Conservation (phyloP, 2,888 invertebrate species). For the Allolobophora icterica region DNA sequence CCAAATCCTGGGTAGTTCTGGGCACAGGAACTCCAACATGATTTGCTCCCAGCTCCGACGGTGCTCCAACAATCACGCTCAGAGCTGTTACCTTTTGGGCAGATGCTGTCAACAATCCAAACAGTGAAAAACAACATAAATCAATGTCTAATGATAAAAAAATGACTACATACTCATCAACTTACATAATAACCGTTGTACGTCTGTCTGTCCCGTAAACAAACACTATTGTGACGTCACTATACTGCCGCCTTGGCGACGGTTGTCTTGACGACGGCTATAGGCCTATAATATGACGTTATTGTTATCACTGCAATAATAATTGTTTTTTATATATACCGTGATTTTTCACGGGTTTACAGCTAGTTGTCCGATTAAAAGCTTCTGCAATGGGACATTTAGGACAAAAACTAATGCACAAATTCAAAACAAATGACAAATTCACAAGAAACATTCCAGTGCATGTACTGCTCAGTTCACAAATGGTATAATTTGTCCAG, state of each 20-base stretch:
- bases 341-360: too few relatives aligned
- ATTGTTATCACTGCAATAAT: too few relatives aligned
- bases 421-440: background rate
- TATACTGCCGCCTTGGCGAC: too few relatives aligned
- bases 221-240: too few relatives aligned
- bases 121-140: background rate
- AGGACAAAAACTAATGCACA: too few relatives aligned
- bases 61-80: background rate
- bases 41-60: background rate
- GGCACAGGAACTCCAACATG: background rate
- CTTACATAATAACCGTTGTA: too few relatives aligned
- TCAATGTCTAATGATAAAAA: background rate
- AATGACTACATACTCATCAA: background rate
- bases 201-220: too few relatives aligned
- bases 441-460: background rate
- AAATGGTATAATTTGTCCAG: background rate
- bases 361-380: too few relatives aligned
- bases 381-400: background rate
- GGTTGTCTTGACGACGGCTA: too few relatives aligned
- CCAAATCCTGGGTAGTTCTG: background rate
- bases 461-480: background rate
- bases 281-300: too few relatives aligned
- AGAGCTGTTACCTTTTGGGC: slow-evolving; percentile 6
- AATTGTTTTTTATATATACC: too few relatives aligned
- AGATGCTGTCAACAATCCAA: background rate